Base-by-base conservation (phyloP, 1,140 invertebrate genomes). In the Eriosoma lanigerum region DNA sequence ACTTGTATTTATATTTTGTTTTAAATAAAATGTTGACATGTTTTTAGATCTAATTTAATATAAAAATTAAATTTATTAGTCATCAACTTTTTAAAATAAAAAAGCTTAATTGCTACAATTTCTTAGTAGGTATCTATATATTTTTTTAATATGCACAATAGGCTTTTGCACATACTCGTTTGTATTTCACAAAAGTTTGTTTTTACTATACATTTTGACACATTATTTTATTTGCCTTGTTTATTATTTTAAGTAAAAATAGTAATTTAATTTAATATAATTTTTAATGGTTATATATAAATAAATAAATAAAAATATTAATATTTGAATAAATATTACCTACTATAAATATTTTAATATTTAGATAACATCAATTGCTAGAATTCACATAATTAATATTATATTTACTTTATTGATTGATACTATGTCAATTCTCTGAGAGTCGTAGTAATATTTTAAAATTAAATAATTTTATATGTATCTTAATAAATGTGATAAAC, bases 101-200 rank as follows among this genome's bases (percentile, higher is more conserved):
- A 38, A 56, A 78, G 75, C 75, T 78, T 78, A 29, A 78, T 62
- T 62, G 56, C 73, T 78, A 78, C 21, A 29, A 78, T 62, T 46
- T 60, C 54, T 44, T 78, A 62, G 56, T 78, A 78, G 75, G 75
- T 62, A 46, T 4, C 1, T 44, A 70, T 13, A 52, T 72, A 46
- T 52, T 46, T 44, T 60, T 62, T 76, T 46, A 44, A 62, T 24
- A 46, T 62, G 56, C 75, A 76, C 75, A 78, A 46, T 78, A 78
- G 75, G 75, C 75, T 78, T 78, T 60, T 78, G 75, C 75, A 78
- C 75, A 62, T 44, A 78, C 62, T 78, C 24, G 75, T 78, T 78
- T 78, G 52, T 62, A 62, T 78, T 60, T 58, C 75, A 78, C 75
- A 19, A 46, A 78, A 32, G 75, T 78, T 75, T 78, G 56, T 60